These are phyloP conservation scores for Macaria liturata DNA, from an alignment of 2,888 invertebrate genomes.

Conservation along the genomic window DNA sequence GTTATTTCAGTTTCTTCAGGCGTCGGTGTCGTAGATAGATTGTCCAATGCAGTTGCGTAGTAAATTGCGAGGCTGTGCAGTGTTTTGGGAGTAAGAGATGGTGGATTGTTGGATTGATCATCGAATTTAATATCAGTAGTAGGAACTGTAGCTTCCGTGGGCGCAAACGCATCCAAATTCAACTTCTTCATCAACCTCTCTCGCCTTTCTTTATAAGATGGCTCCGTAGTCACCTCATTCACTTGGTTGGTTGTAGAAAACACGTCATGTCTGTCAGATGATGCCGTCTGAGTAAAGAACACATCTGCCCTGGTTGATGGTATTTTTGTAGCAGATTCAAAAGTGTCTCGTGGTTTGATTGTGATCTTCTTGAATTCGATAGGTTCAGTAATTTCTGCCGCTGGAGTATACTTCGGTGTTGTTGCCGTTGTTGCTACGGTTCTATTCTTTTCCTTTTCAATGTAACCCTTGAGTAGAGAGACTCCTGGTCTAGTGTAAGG, in stretches of 20 bases:
- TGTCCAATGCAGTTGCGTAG: slow-evolving; percentile 88
- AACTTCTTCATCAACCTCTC: slow-evolving; percentile 88
- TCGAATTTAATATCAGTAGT: slow-evolving; percentile 75
- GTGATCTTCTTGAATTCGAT: slow-evolving; percentile 49
- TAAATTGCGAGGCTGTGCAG: slow-evolving; percentile 91
- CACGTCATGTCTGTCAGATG: slow-evolving; percentile 55
- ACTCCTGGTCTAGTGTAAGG: slow-evolving; percentile 78
- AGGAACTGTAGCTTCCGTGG: slow-evolving; percentile 67
- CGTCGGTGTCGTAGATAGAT: slow-evolving; percentile 70
- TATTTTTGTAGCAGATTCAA: slow-evolving; percentile 72
- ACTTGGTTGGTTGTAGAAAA: slow-evolving; percentile 51
- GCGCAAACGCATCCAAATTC: slow-evolving; percentile 76
- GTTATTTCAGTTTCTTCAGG: slow-evolving; percentile 63
- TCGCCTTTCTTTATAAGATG: slow-evolving; percentile 85
- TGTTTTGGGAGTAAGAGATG: slow-evolving; percentile 90
- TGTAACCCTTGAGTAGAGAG: slow-evolving; percentile 63
- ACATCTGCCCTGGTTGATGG: slow-evolving; percentile 58
- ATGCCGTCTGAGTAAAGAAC: slow-evolving; percentile 51
- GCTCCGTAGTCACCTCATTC: slow-evolving; percentile 58
- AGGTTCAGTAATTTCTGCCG: slow-evolving; percentile 53
- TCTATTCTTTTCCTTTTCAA: slow-evolving; percentile 70
- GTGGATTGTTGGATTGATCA: slow-evolving; percentile 83
- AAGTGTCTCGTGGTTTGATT: slow-evolving; percentile 38
- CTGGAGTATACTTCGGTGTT: slow-evolving; percentile 54
- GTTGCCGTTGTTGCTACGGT: slow-evolving; percentile 44